These are phyloP conservation scores for Drepana arcuata DNA, from an alignment of 1,140 invertebrate species.

Conservation along the genomic window DNA sequence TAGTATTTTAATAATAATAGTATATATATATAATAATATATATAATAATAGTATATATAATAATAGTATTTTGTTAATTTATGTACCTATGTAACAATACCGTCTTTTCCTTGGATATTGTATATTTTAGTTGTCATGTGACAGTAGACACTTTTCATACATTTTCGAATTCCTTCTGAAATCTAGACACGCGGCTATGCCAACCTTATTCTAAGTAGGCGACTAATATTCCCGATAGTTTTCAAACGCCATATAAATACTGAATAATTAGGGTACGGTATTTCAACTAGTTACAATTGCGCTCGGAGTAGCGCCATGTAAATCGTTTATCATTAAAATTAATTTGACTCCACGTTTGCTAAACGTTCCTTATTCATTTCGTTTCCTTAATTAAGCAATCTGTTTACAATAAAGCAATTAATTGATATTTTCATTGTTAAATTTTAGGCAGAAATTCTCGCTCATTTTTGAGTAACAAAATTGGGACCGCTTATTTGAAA, in stretches of 20 bases:
- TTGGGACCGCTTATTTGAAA: constrained; percentile 28
- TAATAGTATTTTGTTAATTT: too few species aligned
- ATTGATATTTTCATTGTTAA: constrained; percentile 57
- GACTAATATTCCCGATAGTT: constrained; percentile 6
- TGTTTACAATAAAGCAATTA: constrained; percentile 66
- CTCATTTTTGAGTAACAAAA: constrained; percentile 27
- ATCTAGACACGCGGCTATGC: too few species aligned
- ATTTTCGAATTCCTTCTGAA: too few species aligned
- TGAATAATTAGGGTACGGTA: too few species aligned
- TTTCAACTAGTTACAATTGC: constrained; percentile 5
- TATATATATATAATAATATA: too few species aligned
- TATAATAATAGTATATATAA: too few species aligned
- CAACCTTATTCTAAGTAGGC: too few species aligned
- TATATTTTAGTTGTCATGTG: too few species aligned
- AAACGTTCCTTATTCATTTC: constrained; percentile 61
- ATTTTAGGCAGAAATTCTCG: constrained; percentile 40
- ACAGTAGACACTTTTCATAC: too few species aligned
- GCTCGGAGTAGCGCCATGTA: constrained; percentile 19
- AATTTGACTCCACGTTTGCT: constrained; percentile 56
- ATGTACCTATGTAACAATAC: too few species aligned
- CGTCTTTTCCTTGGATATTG: too few species aligned
- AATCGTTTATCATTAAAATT: constrained; percentile 66
- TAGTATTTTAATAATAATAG: too few species aligned
- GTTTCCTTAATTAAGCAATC: constrained; percentile 66
- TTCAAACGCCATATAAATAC: constrained; percentile 8